phyloP scores from a whole-genome alignment of 64 coral and sea anemone genomes.

The Cladopsammia gracilis region DNA sequence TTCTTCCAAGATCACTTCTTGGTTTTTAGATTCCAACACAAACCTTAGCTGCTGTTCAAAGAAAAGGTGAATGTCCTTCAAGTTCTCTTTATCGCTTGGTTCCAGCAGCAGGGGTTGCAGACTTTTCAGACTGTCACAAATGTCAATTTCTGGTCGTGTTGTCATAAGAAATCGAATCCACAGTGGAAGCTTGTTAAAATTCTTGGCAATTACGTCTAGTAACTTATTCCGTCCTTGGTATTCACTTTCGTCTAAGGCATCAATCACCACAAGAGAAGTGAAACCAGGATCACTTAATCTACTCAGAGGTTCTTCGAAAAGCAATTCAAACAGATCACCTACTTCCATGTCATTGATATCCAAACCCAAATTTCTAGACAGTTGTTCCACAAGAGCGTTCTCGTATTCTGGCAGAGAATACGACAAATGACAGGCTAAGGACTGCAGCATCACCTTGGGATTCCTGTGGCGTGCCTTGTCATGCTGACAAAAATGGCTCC shows the following conservation, averaged over 20 bases:
- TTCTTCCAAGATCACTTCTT: not conserved
- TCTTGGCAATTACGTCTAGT: not conserved
- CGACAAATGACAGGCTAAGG: conserved; percentile 47
- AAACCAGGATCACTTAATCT: not conserved
- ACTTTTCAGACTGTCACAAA: not conserved
- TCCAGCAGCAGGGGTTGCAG: not conserved
- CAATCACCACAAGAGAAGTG: conserved; percentile 23
- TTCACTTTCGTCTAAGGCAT: conserved; percentile 59
- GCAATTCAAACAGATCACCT: conserved; percentile 58
- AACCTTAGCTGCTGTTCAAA: not conserved
- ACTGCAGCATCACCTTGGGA: conserved; percentile 67
- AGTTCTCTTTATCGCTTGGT: not conserved
- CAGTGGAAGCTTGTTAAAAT: conserved; percentile 10
- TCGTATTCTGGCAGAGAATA: conserved; percentile 44
- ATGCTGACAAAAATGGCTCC: conserved; percentile 76
- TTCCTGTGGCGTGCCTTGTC: conserved; percentile 52
- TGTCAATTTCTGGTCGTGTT: conserved; percentile 2
- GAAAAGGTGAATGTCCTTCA: not conserved
- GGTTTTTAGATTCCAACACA: not conserved
- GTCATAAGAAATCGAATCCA: conserved; percentile 39
- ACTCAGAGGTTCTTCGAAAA: conserved; percentile 44
- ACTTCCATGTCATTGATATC: conserved; percentile 22
- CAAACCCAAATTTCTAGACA: conserved; percentile 30
- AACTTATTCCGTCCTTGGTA: conserved; percentile 12
- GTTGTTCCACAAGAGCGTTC: conserved; percentile 23